phyloP scores from a whole-genome alignment of 2,797 vertebrate species.

The Betta splendens region DNA sequence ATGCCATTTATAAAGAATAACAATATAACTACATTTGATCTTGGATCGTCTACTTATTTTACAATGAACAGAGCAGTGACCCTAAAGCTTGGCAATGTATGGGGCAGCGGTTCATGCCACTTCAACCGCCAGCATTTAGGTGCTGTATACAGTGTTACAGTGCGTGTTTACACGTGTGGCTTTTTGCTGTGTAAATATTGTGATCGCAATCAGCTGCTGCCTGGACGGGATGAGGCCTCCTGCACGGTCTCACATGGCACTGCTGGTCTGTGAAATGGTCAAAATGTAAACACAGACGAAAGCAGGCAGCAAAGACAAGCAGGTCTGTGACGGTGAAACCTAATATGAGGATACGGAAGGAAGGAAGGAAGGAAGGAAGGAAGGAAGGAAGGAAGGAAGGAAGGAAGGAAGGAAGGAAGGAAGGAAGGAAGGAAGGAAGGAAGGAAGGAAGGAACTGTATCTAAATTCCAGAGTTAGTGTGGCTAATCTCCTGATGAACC shows the following conservation, averaged over 20 bases:
- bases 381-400: too few relatives aligned
- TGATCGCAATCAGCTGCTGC: slow-evolving; percentile 45
- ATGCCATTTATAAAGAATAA: too few relatives aligned
- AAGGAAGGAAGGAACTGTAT: too few relatives aligned
- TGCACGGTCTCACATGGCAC: slow-evolving; percentile 25
- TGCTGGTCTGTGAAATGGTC: slow-evolving; percentile 18
- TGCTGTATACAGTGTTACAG: too few relatives aligned
- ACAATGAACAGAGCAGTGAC: slow-evolving; percentile 1
- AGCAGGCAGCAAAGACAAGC: slow-evolving; percentile 9
- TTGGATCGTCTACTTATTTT: slow-evolving; percentile 2
- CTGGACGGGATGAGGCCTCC: slow-evolving; percentile 10
- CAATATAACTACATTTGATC: background rate
- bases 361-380: too few relatives aligned
- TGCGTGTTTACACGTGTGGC: slow-evolving; percentile 24
- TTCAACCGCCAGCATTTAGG: too few relatives aligned
- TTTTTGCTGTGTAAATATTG: slow-evolving; percentile 24
- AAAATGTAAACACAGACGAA: slow-evolving; percentile 35
- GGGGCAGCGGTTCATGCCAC: too few relatives aligned
- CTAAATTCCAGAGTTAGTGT: slow-evolving; percentile 32
- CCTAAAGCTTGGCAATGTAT: slow-evolving; percentile 26
- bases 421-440: too few relatives aligned
- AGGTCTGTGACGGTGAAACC: too few relatives aligned
- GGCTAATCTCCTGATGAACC: slow-evolving; percentile 50
- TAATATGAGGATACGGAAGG: too few relatives aligned
- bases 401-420: too few relatives aligned